phyloP scores from a whole-genome alignment of 2,113 vertebrate species.

The Mesocricetus auratus region DNA sequence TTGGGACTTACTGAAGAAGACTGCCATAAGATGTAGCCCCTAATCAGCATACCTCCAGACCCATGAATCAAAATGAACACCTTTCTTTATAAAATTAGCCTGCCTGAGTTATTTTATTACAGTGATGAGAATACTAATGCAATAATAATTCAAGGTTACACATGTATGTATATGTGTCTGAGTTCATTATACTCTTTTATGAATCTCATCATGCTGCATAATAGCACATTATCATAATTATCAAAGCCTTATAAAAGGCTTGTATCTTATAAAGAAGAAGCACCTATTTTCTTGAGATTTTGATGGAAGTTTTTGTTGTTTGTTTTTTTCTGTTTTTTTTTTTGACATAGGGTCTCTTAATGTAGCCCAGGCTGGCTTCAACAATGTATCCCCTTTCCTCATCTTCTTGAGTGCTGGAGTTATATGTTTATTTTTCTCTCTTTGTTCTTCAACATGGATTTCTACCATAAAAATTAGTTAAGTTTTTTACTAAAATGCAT shows the following conservation, averaged over 20 bases:
- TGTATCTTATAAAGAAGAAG: neutral
- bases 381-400: neutral
- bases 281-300: neutral
- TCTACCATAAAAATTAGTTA: neutral
- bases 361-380: neutral
- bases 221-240: neutral
- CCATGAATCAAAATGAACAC: neutral
- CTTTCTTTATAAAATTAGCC: neutral
- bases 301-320: neutral
- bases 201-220: neutral
- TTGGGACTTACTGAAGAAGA: neutral
- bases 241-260: neutral
- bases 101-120: constrained; percentile 1
- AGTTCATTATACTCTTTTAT: neutral
- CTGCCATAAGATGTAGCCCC: neutral
- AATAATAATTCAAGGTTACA: neutral
- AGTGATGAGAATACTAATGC: neutral
- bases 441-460: neutral
- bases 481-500: neutral
- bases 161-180: neutral
- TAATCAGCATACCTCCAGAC: neutral
- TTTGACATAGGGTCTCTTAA: neutral
- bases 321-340: neutral
- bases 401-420: neutral
- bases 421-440: neutral